Percentiles rank a stretch among this genome's conserved stretches.
Evolutionary conservation across 2,113 vertebrate species (phyloP).

Genomic region (Gulo gulo): DNA sequence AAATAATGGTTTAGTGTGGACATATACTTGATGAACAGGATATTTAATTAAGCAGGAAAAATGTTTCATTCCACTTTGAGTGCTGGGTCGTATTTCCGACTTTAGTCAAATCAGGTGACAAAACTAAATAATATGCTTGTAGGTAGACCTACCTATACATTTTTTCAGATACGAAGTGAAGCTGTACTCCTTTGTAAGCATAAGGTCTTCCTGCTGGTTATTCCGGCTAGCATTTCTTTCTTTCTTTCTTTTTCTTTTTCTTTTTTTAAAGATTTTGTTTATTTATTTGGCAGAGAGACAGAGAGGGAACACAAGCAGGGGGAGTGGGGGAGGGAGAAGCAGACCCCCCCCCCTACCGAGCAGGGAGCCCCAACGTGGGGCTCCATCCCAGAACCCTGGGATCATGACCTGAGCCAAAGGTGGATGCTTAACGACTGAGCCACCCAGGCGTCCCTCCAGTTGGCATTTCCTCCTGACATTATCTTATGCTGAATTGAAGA

Average conservation of each 20-base stretch:
- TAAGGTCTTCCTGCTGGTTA: not conserved
- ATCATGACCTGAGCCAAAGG: too few relatives aligned
- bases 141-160: not conserved
- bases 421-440: too few relatives aligned
- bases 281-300: too few relatives aligned
- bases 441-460: not conserved
- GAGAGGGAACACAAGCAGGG: too few relatives aligned
- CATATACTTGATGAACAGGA: not conserved
- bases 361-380: too few relatives aligned
- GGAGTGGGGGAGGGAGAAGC: too few relatives aligned
- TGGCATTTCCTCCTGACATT: not conserved
- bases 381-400: too few relatives aligned
- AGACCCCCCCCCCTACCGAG: too few relatives aligned
- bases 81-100: not conserved
- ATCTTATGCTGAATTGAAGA: not conserved
- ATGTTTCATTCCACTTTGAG: not conserved
- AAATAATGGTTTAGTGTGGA: not conserved
- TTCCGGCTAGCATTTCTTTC: not conserved
- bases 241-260: not conserved
- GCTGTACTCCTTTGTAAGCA: not conserved
- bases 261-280: too few relatives aligned
- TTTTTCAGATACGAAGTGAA: not conserved
- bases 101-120: not conserved
- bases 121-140: not conserved
- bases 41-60: conserved; percentile 12